phyloP scores from a whole-genome alignment of 2,113 vertebrate species.

The Trichechus manatus region DNA sequence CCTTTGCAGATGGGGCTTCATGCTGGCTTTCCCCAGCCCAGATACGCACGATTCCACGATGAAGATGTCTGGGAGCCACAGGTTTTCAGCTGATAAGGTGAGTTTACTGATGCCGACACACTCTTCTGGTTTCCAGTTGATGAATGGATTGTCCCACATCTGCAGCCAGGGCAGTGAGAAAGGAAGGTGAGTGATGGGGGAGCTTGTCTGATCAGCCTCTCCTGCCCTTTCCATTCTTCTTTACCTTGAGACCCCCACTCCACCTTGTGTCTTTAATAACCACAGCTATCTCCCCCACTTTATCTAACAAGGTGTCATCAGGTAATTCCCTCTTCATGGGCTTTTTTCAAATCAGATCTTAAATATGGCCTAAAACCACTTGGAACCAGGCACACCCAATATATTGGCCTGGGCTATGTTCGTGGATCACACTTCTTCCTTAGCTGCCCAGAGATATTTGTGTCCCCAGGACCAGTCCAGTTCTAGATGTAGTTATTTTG shows the following conservation, averaged over 20 bases:
- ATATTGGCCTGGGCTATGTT: neutral
- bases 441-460: neutral
- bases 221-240: neutral
- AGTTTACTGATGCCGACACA: constrained; percentile 88
- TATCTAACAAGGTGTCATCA: neutral
- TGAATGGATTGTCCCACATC: constrained; percentile 58
- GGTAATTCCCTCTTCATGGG: neutral
- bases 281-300: neutral
- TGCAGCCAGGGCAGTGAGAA: neutral
- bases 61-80: constrained; percentile 92
- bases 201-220: neutral
- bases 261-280: neutral
- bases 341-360: neutral
- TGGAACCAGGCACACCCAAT: neutral
- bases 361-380: neutral
- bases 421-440: neutral
- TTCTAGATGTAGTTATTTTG: constrained; percentile 32
- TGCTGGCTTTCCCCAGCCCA: neutral
- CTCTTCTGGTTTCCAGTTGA: constrained; percentile 85
- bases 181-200: neutral
- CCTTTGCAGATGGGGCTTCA: neutral
- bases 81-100: constrained; percentile 88
- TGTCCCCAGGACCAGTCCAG: neutral
- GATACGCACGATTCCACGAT: constrained; percentile 89
- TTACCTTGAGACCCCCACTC: neutral